Conservation (phyloP, 2,888 invertebrate genomes). For the Drosophila neonasuta region DNA sequence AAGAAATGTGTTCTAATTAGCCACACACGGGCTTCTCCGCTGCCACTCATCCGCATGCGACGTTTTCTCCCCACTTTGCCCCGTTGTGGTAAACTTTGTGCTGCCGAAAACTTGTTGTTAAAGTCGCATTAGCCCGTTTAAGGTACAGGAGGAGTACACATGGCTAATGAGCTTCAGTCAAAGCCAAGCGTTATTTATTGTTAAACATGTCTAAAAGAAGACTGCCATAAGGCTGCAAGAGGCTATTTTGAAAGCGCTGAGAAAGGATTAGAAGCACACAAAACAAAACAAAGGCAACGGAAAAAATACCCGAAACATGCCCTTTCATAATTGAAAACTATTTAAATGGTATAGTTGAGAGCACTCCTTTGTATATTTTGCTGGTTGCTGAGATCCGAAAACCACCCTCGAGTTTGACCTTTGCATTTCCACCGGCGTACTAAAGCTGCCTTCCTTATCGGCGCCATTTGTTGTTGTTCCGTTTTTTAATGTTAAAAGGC, state of each 20-base stretch:
- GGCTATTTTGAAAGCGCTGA: slow-evolving; percentile 28
- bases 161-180: slow-evolving; percentile 53
- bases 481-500: slow-evolving; percentile 31
- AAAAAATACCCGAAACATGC: neutral
- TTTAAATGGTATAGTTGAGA: slow-evolving; percentile 22
- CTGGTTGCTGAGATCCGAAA: no score
- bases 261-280: slow-evolving; percentile 26
- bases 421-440: neutral
- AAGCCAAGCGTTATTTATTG: slow-evolving; percentile 61
- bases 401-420: slow-evolving; percentile 15
- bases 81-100: slow-evolving; percentile 45
- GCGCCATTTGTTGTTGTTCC: slow-evolving; percentile 4
- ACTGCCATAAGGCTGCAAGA: slow-evolving; percentile 8
- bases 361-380: slow-evolving; percentile 36
- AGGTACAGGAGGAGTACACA: slow-evolving; percentile 52
- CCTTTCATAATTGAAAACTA: slow-evolving; percentile 31
- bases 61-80: neutral
- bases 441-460: slow-evolving; percentile 6
- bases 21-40: slow-evolving; percentile 62
- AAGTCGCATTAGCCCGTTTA: slow-evolving; percentile 73
- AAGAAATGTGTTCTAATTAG: slow-evolving; percentile 76
- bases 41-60: slow-evolving; percentile 7
- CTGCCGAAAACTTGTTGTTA: slow-evolving; percentile 68
- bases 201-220: slow-evolving; percentile 47
- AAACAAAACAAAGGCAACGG: no score